Evolutionary conservation across 92 coral and sea anemone genomes (phyloP).

Genomic region (Micromussa lordhowensis): DNA sequence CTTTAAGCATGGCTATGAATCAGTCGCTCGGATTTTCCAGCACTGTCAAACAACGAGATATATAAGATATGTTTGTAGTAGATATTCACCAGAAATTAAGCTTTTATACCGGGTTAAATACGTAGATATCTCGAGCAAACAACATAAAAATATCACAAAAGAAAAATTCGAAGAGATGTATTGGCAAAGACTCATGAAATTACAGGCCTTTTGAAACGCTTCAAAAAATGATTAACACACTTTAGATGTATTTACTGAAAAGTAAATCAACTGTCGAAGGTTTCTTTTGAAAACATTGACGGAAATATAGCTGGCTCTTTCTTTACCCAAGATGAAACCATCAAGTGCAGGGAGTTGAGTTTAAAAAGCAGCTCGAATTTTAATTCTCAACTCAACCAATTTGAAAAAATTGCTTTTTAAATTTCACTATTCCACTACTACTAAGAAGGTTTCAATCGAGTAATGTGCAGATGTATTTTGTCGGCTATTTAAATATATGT

Average conservation of each 20-base stretch:
- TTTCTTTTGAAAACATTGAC: not conserved
- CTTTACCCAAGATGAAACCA: not conserved
- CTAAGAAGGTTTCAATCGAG: not conserved
- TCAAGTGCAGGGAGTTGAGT: not conserved
- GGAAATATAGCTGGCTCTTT: not conserved
- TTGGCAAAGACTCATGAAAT: not conserved
- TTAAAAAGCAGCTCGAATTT: not conserved
- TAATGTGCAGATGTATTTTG: not conserved
- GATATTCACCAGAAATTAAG: not conserved
- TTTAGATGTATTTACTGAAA: not conserved
- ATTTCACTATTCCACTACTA: too few species aligned
- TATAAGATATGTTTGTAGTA: constrained; percentile 2
- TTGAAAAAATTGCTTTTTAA: not conserved
- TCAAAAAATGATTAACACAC: not conserved
- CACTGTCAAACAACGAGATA: not conserved
- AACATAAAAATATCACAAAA: not conserved
- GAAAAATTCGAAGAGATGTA: not conserved
- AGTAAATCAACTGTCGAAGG: not conserved
- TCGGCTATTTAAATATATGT: not conserved
- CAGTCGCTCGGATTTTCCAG: not conserved
- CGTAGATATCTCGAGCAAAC: constrained; percentile 24
- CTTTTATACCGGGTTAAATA: constrained; percentile 10
- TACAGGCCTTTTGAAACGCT: not conserved
- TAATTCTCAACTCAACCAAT: not conserved
- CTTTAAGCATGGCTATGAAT: not conserved